phyloP scores from a whole-genome alignment of 2,113 vertebrate species.

The Isichthys henryi region DNA sequence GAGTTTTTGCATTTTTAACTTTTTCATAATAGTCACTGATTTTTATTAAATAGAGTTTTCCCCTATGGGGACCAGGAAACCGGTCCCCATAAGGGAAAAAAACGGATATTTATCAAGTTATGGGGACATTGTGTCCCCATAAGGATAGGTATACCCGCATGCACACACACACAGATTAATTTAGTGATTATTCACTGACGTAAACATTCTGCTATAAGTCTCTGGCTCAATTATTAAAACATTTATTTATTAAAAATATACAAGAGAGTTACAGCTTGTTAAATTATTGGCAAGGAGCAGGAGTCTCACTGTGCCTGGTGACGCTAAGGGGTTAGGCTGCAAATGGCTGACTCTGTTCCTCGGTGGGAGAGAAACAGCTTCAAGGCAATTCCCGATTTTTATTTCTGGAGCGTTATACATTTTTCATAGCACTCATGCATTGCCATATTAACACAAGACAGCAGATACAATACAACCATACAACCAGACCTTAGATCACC shows the following conservation, averaged over 20 bases:
- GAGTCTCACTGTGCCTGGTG: neutral
- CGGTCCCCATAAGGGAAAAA: no score
- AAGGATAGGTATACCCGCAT: no score
- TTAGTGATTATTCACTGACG: neutral
- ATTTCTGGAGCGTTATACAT: neutral
- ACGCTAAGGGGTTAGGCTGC: neutral
- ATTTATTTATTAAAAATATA: constrained; percentile 6
- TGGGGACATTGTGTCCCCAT: no score
- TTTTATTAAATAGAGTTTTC: no score
- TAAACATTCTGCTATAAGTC: neutral
- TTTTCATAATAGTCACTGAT: no score
- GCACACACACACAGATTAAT: neutral
- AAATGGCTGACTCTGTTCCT: neutral
- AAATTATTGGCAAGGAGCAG: neutral
- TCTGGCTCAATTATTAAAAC: neutral
- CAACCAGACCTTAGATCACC: neutral
- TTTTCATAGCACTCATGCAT: neutral
- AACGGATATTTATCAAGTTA: no score
- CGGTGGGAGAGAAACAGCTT: neutral
- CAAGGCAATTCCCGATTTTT: neutral
- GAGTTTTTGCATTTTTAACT: no score
- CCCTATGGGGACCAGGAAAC: no score
- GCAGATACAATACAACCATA: neutral
- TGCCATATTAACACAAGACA: neutral
- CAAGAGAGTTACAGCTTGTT: neutral